Evolutionary conservation across 53 echinoderm and acorn worm species (phyloP).

Genomic region (Crossaster papposus): DNA sequence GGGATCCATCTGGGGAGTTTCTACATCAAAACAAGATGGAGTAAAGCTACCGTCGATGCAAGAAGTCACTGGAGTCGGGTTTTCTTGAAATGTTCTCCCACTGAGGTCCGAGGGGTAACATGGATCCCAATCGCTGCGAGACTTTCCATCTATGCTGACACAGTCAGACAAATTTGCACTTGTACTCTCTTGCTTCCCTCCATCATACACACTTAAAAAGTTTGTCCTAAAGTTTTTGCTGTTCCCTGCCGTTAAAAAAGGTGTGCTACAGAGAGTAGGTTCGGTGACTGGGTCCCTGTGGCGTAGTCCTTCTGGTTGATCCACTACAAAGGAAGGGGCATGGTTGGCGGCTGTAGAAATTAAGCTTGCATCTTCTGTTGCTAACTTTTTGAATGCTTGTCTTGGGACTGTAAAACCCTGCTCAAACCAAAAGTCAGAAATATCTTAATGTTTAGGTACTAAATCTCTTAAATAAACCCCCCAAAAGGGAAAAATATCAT

Average conservation of each 20-base stretch:
- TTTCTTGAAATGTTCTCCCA: not conserved
- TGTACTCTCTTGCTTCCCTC: not conserved
- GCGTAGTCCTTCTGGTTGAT: not conserved
- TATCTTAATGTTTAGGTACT: not conserved
- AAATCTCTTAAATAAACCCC: not conserved
- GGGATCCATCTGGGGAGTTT: not conserved
- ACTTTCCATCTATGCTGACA: not conserved
- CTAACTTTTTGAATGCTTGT: conserved; percentile 63
- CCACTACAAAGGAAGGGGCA: not conserved
- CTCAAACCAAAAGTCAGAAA: not conserved
- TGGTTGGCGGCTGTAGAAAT: not conserved
- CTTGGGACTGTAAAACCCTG: conserved; percentile 95
- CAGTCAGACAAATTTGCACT: conserved; percentile 5
- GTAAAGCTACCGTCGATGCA: not conserved
- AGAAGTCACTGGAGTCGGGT: not conserved
- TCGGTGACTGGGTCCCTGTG: not conserved
- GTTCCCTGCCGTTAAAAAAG: not conserved
- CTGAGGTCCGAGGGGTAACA: not conserved
- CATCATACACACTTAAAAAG: not conserved
- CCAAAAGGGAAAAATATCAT: not conserved
- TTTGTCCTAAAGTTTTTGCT: not conserved
- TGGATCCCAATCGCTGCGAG: not conserved
- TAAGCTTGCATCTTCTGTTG: conserved; percentile 4
- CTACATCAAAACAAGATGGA: conserved; percentile 21
- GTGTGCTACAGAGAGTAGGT: conserved; percentile 50